Conservation (phyloP, 2,113 vertebrate genomes). For the Oreochromis niloticus region DNA sequence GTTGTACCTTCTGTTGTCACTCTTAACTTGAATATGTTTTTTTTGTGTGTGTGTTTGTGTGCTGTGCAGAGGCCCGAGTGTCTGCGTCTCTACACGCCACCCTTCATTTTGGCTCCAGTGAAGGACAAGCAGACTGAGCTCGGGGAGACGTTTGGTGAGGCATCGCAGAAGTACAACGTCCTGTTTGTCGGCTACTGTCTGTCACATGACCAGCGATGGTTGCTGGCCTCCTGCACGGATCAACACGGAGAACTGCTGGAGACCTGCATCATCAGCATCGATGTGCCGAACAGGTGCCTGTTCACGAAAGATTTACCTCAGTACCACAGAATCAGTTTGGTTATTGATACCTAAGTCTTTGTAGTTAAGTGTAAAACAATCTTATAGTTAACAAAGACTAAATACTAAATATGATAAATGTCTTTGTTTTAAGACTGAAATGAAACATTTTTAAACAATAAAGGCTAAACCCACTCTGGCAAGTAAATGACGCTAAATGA, state of each 20-base stretch:
- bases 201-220: constrained; percentile 96
- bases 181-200: constrained; percentile 97
- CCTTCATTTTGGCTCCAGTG: constrained; percentile 94
- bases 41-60: neutral
- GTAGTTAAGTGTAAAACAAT: neutral
- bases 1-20: neutral
- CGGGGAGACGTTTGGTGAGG: constrained; percentile 95
- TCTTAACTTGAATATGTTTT: neutral
- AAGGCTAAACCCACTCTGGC: neutral
- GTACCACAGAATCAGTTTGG: no score
- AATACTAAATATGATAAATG: neutral
- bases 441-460: neutral
- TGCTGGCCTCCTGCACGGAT: constrained; percentile 95
- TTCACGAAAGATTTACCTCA: neutral
- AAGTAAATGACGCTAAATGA: neutral
- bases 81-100: constrained; percentile 89
- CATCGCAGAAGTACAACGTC: constrained; percentile 95
- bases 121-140: constrained; percentile 98
- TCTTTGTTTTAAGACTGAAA: neutral
- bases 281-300: constrained; percentile 86
- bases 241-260: constrained; percentile 93
- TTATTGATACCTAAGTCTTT: neutral
- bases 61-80: constrained; percentile 86
- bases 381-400: neutral
- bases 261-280: constrained; percentile 94